Percentiles rank a stretch among this genome's conserved stretches.
phyloP scores from a whole-genome alignment of 2,888 invertebrate genomes.

The Cremastobaeus sp. region DNA sequence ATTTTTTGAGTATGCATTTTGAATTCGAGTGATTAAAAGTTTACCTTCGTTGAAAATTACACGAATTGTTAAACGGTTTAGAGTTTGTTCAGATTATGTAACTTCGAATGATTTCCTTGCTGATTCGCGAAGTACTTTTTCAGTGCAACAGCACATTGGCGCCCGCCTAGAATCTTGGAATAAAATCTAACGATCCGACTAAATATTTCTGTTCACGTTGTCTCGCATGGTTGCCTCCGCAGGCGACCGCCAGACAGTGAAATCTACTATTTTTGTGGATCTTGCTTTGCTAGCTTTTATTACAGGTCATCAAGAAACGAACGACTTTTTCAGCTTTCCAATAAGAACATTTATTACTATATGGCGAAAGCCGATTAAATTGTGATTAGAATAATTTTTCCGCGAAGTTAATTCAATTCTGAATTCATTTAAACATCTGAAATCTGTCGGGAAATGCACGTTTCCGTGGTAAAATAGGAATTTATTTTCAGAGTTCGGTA shows the following conservation, averaged over 20 bases:
- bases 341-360: too few species aligned
- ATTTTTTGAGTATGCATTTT: neutral
- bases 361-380: too few species aligned
- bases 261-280: constrained; percentile 7
- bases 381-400: neutral
- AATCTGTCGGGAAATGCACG: too few species aligned
- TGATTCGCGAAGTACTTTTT: constrained; percentile 4
- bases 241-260: constrained; percentile 12
- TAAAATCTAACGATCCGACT: neutral
- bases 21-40: neutral
- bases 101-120: too few species aligned
- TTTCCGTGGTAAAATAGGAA: too few species aligned
- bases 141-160: constrained; percentile 3
- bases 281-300: constrained; percentile 13
- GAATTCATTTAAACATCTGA: too few species aligned
- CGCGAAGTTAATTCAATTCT: too few species aligned
- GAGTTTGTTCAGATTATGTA: neutral
- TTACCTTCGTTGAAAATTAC: neutral
- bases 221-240: constrained; percentile 9
- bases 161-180: neutral
- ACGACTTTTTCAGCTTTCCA: constrained; percentile 13
- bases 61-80: neutral
- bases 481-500: too few species aligned
- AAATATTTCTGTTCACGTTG: neutral
- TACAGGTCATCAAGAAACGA: constrained; percentile 28